These are phyloP conservation scores for Picathartes gymnocephalus DNA, from an alignment of 2,113 vertebrate genomes.

Conservation along the genomic window DNA sequence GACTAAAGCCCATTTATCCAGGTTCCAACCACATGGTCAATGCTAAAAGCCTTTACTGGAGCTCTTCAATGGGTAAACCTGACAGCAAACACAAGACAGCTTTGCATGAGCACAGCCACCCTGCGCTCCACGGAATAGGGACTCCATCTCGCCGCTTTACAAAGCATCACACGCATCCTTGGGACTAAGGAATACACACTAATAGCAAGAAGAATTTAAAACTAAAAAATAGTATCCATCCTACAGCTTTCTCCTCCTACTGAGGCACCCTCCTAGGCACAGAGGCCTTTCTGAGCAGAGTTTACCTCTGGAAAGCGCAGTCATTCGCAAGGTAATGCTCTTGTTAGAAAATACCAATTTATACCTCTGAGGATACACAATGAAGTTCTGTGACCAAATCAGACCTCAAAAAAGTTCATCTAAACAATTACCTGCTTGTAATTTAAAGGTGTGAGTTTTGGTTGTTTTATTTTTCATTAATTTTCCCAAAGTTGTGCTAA, in stretches of 20 bases:
- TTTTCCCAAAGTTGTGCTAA: not conserved
- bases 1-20: not conserved
- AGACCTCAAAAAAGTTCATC: not conserved
- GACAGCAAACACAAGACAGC: fast-evolving
- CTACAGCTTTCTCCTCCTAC: not conserved
- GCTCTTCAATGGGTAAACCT: not conserved
- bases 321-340: not conserved
- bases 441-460: not conserved
- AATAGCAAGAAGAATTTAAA: not conserved
- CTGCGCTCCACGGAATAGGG: fast-evolving
- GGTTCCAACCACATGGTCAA: not conserved
- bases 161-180: not conserved
- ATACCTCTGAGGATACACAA: not conserved
- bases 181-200: not conserved
- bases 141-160: not conserved
- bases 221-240: not conserved
- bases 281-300: not conserved
- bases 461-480: not conserved
- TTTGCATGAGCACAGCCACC: not conserved
- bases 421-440: not conserved
- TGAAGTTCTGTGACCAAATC: not conserved
- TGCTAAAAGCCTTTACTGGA: not conserved
- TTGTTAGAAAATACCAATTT: not conserved
- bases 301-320: not conserved
- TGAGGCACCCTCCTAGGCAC: not conserved